Percentiles rank a stretch among this genome's conserved stretches.
phyloP scores from a whole-genome alignment of 2,797 vertebrate species.

The Sphaeramia orbicularis region DNA sequence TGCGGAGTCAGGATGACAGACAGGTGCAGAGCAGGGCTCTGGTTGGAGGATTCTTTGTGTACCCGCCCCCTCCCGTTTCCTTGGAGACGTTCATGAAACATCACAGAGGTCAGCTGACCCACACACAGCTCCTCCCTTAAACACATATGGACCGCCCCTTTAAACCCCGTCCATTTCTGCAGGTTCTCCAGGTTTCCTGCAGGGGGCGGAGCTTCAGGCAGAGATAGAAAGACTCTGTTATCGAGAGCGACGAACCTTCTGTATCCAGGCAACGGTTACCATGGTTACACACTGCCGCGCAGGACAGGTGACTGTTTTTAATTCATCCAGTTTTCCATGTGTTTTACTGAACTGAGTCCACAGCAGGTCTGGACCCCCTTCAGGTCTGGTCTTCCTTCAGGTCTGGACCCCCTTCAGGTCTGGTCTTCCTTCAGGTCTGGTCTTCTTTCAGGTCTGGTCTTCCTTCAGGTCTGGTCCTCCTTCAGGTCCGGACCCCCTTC shows the following conservation, averaged over 20 bases:
- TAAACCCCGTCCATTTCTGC: not conserved
- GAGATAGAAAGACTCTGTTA: slow-evolving; percentile 77
- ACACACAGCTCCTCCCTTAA: too few species aligned
- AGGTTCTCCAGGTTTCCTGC: slow-evolving; percentile 76
- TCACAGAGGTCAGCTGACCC: slow-evolving; percentile 56
- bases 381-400: too few species aligned
- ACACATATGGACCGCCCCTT: too few species aligned
- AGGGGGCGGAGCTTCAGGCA: slow-evolving; percentile 78
- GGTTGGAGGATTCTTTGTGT: slow-evolving; percentile 82
- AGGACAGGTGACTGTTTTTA: slow-evolving; percentile 71
- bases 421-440: too few species aligned
- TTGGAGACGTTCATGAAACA: slow-evolving; percentile 78
- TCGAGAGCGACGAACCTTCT: slow-evolving; percentile 78
- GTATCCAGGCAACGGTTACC: slow-evolving; percentile 80
- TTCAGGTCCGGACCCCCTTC: too few species aligned
- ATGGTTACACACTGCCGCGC: slow-evolving; percentile 72
- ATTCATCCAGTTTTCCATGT: too few species aligned
- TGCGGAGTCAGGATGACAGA: slow-evolving; percentile 72
- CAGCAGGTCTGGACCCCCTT: too few species aligned
- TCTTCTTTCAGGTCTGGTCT: too few species aligned
- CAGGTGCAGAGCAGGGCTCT: slow-evolving; percentile 73
- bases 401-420: too few species aligned
- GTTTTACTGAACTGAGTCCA: too few species aligned
- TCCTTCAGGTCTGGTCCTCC: too few species aligned
- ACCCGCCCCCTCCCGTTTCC: slow-evolving; percentile 79